Conservation (phyloP, 2,113 vertebrate genomes). For the Cyprinodon variegatus region DNA sequence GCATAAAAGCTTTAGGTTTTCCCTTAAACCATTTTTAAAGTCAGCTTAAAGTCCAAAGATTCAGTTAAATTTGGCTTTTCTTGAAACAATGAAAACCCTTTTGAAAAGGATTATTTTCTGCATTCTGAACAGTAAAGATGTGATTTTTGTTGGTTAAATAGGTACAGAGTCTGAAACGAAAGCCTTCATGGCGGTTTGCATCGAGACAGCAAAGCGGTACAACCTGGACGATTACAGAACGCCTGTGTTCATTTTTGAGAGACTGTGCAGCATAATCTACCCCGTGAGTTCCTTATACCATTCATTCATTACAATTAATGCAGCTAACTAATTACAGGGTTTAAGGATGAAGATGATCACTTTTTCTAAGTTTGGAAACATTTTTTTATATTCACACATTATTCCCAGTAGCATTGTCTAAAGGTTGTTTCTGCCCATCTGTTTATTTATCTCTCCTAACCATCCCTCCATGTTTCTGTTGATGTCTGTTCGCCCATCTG, state of each 20-base stretch:
- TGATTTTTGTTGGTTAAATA: slow-evolving; percentile 55
- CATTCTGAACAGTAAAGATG: neutral
- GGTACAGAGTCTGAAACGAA: slow-evolving; percentile 98
- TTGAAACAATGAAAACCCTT: neutral
- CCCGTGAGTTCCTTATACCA: slow-evolving; percentile 82
- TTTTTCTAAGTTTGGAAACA: neutral
- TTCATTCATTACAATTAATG: neutral
- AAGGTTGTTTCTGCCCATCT: no score
- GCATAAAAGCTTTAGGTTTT: neutral
- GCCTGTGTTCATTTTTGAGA: slow-evolving; percentile 98
- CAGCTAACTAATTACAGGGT: neutral
- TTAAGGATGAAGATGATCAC: neutral
- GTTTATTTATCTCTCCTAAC: no score
- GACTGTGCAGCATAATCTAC: slow-evolving; percentile 98
- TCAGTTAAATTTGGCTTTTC: no score
- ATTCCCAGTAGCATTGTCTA: no score
- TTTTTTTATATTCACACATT: no score
- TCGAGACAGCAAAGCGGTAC: slow-evolving; percentile 97
- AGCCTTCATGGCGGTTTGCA: slow-evolving; percentile 99
- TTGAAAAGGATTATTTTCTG: neutral
- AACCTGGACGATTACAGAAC: slow-evolving; percentile 96
- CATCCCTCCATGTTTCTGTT: neutral
- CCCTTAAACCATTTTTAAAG: neutral
- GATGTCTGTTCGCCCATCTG: neutral
- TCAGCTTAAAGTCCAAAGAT: neutral